Evolutionary conservation across 2,888 invertebrate species (phyloP).

Genomic region (Linnaemya tessellans): DNA sequence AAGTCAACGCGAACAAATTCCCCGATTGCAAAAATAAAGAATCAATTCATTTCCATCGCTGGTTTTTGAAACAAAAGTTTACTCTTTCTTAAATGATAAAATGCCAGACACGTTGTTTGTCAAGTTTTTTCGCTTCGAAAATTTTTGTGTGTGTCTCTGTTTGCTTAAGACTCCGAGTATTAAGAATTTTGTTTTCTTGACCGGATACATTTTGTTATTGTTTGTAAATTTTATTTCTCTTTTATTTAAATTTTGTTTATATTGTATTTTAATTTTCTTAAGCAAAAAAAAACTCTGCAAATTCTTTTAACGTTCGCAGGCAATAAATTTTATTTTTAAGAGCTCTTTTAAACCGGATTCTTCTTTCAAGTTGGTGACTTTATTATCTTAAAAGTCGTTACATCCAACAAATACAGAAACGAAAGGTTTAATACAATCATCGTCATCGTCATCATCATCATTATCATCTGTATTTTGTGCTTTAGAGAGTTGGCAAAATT

Average conservation of each 20-base stretch:
- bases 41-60: background rate
- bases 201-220: conserved; percentile 67
- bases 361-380: conserved; percentile 32
- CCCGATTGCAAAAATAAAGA: background rate
- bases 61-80: background rate
- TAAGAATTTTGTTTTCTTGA: conserved; percentile 51
- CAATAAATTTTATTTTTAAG: conserved; percentile 62
- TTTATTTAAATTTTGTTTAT: conserved; percentile 52
- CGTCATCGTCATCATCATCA: conserved; percentile 41
- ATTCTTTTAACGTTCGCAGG: conserved; percentile 61
- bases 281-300: conserved; percentile 31
- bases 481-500: conserved; percentile 24
- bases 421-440: conserved; percentile 33
- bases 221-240: conserved; percentile 51
- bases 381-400: conserved; percentile 36
- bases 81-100: conserved; percentile 23
- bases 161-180: background rate
- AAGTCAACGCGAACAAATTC: background rate
- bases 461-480: conserved; percentile 1
- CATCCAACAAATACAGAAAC: conserved; percentile 14
- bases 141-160: conserved; percentile 20
- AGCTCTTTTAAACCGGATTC: conserved; percentile 62
- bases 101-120: conserved; percentile 51
- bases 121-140: conserved; percentile 18
- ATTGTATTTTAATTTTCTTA: background rate